Evolutionary conservation across 1,140 invertebrate species (phyloP).

Genomic region (Drosophila varians): DNA sequence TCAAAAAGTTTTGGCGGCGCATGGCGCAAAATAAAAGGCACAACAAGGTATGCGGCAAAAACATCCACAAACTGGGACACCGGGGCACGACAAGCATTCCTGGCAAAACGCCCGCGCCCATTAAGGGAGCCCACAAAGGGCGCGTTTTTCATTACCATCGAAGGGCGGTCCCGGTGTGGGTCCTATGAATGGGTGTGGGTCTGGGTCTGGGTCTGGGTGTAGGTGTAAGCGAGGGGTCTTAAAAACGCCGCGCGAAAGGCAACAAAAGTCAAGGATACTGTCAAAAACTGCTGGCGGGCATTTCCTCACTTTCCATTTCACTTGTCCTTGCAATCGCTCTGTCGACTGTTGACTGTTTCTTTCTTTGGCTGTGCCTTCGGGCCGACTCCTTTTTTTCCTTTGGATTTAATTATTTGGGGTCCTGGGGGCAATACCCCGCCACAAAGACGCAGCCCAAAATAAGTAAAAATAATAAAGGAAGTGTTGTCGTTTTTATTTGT

Average conservation of each 20-base stretch:
- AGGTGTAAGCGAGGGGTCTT: constrained; percentile 24
- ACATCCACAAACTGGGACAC: constrained; percentile 53
- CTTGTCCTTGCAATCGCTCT: constrained; percentile 50
- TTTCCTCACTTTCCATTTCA: constrained; percentile 74
- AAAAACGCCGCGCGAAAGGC: constrained; percentile 65
- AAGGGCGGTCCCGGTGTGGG: constrained; percentile 14
- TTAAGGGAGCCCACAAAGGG: constrained; percentile 72
- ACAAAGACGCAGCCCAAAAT: constrained; percentile 6
- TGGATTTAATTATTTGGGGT: constrained; percentile 45
- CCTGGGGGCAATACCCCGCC: constrained; percentile 38
- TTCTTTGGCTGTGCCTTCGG: constrained; percentile 11
- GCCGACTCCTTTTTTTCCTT: not conserved
- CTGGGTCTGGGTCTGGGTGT: constrained; percentile 1
- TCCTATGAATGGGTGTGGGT: not conserved
- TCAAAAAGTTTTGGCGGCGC: constrained; percentile 71
- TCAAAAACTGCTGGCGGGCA: constrained; percentile 66
- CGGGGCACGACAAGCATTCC: constrained; percentile 68
- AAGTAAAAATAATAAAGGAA: constrained; percentile 34
- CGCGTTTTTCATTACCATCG: constrained; percentile 77
- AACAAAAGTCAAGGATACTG: constrained; percentile 79
- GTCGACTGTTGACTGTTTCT: constrained; percentile 39
- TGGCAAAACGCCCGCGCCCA: constrained; percentile 72
- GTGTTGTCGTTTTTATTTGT: constrained; percentile 49
- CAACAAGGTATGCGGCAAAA: constrained; percentile 39
- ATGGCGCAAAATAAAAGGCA: constrained; percentile 67